Conservation (phyloP, 1,140 invertebrate species). For the Cydia amplana region DNA sequence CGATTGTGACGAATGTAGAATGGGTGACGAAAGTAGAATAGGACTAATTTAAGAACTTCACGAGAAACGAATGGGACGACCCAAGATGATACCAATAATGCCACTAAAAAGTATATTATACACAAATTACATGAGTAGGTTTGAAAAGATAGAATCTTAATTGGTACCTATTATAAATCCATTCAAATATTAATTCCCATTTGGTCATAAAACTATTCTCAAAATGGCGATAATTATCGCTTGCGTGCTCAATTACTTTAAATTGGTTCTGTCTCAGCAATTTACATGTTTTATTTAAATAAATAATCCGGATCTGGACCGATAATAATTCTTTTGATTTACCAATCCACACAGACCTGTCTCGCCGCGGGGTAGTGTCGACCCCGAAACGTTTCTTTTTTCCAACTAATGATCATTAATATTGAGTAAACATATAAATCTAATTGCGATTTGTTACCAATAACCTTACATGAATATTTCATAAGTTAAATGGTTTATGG, state of each 20-base stretch:
- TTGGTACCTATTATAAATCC: conserved; percentile 33
- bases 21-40: no score
- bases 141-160: conserved; percentile 35
- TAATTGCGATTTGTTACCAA: conserved; percentile 60
- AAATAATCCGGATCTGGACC: conserved; percentile 37
- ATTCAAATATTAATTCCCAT: neutral
- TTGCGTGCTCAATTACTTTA: conserved; percentile 29
- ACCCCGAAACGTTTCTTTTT: conserved; percentile 44
- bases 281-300: conserved; percentile 52
- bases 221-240: conserved; percentile 24
- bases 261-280: conserved; percentile 56
- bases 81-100: no score
- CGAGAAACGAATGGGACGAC: no score
- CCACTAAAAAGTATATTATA: no score
- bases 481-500: conserved; percentile 42
- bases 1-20: no score
- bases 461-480: conserved; percentile 50
- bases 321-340: conserved; percentile 41
- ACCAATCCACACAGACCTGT: conserved; percentile 33
- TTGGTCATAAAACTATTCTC: conserved; percentile 23
- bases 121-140: no score
- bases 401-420: conserved; percentile 49
- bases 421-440: conserved; percentile 65
- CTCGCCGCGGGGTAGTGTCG: conserved; percentile 41
- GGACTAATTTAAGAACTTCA: no score